Percentiles rank a stretch among this genome's conserved stretches.
Evolutionary conservation across 2,888 invertebrate species (phyloP).

Genomic region (Neoascia interrupta): DNA sequence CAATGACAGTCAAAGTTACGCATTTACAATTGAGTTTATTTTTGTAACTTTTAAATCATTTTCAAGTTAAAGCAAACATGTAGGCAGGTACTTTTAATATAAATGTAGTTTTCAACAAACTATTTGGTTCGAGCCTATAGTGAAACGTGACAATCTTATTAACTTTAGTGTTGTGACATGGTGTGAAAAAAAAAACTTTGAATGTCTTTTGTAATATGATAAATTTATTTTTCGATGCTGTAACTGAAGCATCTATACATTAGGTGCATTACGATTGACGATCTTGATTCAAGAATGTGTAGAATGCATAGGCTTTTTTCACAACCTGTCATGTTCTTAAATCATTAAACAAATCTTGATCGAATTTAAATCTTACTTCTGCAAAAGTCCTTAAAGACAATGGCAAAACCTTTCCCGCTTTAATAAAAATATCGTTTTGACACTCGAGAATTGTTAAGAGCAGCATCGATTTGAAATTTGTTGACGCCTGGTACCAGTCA

Average conservation of each 20-base stretch:
- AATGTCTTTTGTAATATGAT: background rate
- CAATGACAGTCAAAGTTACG: constrained; percentile 27
- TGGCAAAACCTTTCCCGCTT: background rate
- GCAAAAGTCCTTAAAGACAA: background rate
- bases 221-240: background rate
- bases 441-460: background rate
- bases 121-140: too few relatives aligned
- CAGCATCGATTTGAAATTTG: background rate
- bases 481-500: background rate
- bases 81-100: too few relatives aligned
- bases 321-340: background rate
- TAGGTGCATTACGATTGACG: background rate
- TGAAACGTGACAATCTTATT: too few relatives aligned
- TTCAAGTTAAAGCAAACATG: too few relatives aligned
- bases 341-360: background rate
- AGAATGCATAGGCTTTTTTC: background rate
- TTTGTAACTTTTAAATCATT: too few relatives aligned
- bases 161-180: too few relatives aligned
- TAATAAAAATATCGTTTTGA: background rate
- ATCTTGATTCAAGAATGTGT: background rate
- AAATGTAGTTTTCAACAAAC: too few relatives aligned
- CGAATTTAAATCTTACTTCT: background rate
- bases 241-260: background rate
- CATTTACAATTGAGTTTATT: background rate
- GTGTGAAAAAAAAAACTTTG: background rate